phyloP scores from a whole-genome alignment of 2,797 vertebrate genomes.

The Phrynocephalus forsythii region DNA sequence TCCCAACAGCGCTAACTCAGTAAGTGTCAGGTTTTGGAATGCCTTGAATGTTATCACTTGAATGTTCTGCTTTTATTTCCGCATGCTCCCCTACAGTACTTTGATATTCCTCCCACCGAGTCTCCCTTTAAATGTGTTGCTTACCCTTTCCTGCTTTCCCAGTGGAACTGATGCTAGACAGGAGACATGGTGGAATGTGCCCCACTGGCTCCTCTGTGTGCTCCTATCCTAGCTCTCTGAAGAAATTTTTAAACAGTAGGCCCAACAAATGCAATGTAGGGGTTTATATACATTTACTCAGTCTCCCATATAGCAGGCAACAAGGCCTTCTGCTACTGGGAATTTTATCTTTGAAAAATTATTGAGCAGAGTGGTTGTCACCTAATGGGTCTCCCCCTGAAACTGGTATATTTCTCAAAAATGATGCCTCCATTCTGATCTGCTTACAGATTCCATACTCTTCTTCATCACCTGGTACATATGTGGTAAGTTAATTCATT shows the following conservation, averaged over 20 bases:
- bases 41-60: not conserved
- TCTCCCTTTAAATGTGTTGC: not conserved
- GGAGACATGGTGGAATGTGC: constrained; percentile 5
- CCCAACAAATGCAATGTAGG: not conserved
- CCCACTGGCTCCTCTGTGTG: not conserved
- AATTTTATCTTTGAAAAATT: not conserved
- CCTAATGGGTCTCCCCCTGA: not conserved
- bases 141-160: not conserved
- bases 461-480: constrained; percentile 97
- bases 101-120: not conserved
- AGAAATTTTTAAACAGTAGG: not conserved
- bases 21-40: constrained; percentile 79
- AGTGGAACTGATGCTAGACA: not conserved
- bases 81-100: not conserved
- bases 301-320: not conserved
- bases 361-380: not conserved
- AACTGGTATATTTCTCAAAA: not conserved
- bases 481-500: constrained; percentile 87
- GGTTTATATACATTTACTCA: not conserved
- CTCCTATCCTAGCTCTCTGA: not conserved
- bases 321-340: not conserved
- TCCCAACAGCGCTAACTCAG: constrained; percentile 97
- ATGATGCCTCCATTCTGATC: constrained; percentile 43
- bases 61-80: not conserved
- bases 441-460: constrained; percentile 95